Percentiles rank a stretch among this genome's conserved stretches.
Evolutionary conservation across 2,888 invertebrate genomes (phyloP).

Genomic region (Mamestra brassicae): DNA sequence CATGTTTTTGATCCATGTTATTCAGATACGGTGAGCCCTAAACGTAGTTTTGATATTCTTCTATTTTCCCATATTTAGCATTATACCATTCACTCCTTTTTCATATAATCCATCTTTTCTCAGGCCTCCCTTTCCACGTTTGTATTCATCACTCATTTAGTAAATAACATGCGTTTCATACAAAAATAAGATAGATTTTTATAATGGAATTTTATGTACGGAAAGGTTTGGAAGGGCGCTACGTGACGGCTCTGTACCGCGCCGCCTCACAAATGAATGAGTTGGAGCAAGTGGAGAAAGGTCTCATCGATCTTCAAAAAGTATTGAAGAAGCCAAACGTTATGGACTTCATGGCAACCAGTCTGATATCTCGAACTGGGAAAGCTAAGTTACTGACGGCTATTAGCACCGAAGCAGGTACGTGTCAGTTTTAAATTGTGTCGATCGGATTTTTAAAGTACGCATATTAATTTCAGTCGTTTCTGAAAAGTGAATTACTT

Average conservation of each 20-base stretch:
- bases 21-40: neutral
- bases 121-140: neutral
- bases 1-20: neutral
- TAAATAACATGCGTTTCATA: neutral
- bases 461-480: no score
- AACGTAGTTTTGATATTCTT: neutral
- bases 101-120: neutral
- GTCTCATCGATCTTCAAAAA: conserved; percentile 72
- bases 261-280: conserved; percentile 78
- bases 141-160: neutral
- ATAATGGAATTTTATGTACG: conserved; percentile 13
- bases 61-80: neutral
- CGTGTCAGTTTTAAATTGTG: neutral
- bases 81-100: neutral
- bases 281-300: conserved; percentile 78
- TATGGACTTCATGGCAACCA: conserved; percentile 80
- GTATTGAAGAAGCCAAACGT: conserved; percentile 77
- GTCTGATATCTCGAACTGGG: conserved; percentile 74
- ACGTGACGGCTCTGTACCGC: conserved; percentile 82
- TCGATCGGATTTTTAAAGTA: no score
- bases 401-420: conserved; percentile 76
- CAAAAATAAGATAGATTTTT: neutral
- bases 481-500: no score
- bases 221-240: conserved; percentile 82
- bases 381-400: conserved; percentile 79